Conservation (phyloP, 2,113 vertebrate species). For the Lophius piscatorius region DNA sequence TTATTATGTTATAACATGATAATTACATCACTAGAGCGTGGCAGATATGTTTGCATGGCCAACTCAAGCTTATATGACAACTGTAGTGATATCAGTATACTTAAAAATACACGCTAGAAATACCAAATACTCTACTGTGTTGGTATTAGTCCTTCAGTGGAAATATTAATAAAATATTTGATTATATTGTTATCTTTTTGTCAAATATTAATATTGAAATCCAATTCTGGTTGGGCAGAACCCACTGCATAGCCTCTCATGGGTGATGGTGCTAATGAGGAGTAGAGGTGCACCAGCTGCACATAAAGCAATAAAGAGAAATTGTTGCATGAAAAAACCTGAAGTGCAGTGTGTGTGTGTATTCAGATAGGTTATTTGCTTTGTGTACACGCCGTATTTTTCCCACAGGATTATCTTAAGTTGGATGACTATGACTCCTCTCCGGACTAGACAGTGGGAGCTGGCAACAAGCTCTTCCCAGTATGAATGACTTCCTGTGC, state of each 20-base stretch:
- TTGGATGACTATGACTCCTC: conserved; percentile 37
- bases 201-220: too few relatives aligned
- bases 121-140: not conserved
- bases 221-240: not conserved
- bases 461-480: conserved; percentile 64
- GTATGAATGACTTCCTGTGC: conserved; percentile 82
- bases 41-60: not conserved
- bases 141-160: too few relatives aligned
- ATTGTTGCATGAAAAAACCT: not conserved
- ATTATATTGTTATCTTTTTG: conserved; percentile 3
- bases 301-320: too few relatives aligned
- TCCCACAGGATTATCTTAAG: conserved; percentile 22
- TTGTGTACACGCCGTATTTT: conserved; percentile 20
- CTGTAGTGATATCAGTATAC: not conserved
- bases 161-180: too few relatives aligned
- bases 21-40: not conserved
- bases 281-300: too few relatives aligned
- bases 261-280: too few relatives aligned
- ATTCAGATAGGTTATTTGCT: not conserved
- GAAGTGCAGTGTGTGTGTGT: not conserved
- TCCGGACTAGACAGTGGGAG: conserved; percentile 62
- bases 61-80: not conserved
- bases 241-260: not conserved
- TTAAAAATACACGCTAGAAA: not conserved
- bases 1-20: conserved; percentile 4